These are phyloP conservation scores for Pseudochromis fuscus DNA, from an alignment of 2,797 vertebrate species.

Conservation along the genomic window DNA sequence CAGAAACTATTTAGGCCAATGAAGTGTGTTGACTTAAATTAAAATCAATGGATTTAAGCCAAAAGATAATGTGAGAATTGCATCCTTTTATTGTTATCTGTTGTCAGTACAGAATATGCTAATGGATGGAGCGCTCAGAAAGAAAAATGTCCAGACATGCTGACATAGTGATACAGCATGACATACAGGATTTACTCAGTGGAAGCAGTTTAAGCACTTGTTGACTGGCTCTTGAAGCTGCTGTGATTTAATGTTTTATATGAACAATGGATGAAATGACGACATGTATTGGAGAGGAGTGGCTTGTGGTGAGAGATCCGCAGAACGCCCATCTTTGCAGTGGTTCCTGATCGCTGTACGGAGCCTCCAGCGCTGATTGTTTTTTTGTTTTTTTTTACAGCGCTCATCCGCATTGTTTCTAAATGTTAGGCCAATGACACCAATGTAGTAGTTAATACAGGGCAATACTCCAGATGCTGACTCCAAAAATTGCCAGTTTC, in stretches of 20 bases:
- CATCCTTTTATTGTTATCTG: neutral
- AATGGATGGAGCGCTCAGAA: neutral
- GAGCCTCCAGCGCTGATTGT: no score
- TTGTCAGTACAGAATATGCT: neutral
- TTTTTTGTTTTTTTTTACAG: no score
- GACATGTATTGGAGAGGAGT: neutral
- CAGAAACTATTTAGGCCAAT: neutral
- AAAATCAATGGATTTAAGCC: neutral
- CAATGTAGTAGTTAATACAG: no score
- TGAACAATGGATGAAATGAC: neutral
- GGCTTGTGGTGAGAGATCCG: neutral
- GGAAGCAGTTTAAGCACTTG: neutral
- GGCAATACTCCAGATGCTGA: no score
- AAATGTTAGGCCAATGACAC: no score
- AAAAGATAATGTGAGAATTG: neutral
- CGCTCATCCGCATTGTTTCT: no score
- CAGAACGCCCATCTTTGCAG: no score
- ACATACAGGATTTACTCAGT: neutral
- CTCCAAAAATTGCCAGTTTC: no score
- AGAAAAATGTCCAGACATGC: neutral
- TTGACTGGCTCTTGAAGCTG: neutral
- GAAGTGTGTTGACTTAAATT: no score
- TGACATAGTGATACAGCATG: neutral
- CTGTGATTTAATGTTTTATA: neutral
- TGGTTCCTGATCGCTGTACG: no score